phyloP scores from a whole-genome alignment of 37 sponge, comb jelly and placozoan genomes.

The Aphrocallistes beatrix region DNA sequence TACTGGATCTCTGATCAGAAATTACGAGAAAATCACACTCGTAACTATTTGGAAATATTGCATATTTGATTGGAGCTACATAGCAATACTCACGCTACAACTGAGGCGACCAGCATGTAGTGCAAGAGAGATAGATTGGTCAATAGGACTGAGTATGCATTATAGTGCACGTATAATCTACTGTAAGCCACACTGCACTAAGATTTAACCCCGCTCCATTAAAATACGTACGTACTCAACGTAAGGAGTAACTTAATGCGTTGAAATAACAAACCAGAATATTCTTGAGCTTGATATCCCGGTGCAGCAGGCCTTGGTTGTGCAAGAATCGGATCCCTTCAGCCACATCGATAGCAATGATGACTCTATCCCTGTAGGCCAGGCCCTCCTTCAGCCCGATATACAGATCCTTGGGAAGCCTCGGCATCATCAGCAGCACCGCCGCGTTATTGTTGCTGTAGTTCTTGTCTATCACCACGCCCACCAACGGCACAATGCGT shows the following conservation, averaged over 20 bases:
- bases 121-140: background rate
- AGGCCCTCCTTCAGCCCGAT: conserved; percentile 66
- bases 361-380: background rate
- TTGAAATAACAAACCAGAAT: conserved; percentile 59
- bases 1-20: no score
- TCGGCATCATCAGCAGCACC: conserved; percentile 85
- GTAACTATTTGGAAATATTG: no score
- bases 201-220: background rate
- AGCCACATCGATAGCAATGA: conserved; percentile 77
- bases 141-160: background rate
- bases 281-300: conserved; percentile 97
- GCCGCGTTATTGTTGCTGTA: conserved; percentile 39
- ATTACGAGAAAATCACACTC: no score
- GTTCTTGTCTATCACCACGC: conserved; percentile 75
- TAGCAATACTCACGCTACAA: no score
- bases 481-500: conserved; percentile 69
- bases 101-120: no score
- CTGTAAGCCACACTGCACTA: background rate
- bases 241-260: background rate
- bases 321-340: conserved; percentile 94
- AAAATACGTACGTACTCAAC: background rate
- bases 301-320: conserved; percentile 84
- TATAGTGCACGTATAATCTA: background rate
- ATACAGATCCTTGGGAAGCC: conserved; percentile 80
- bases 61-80: no score